Evolutionary conservation across 2,113 vertebrate species (phyloP).

Genomic region (Puntigrus tetrazona): DNA sequence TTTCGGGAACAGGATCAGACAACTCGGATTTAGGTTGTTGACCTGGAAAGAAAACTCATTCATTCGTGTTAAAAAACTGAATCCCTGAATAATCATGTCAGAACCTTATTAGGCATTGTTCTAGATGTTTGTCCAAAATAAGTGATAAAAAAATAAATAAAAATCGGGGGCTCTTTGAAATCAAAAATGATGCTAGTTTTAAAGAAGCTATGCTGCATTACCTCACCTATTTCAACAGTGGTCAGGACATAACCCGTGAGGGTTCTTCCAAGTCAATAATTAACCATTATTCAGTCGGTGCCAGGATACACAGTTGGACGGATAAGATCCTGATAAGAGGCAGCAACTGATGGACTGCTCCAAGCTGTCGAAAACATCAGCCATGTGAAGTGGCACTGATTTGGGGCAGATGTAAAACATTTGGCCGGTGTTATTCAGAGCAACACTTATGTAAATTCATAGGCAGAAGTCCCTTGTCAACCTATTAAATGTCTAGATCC

Average conservation of each 20-base stretch:
- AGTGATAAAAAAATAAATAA: too few species aligned
- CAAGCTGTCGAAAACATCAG: conserved; percentile 1
- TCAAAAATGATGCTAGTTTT: background rate
- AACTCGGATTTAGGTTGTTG: background rate
- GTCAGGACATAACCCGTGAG: conserved; percentile 12
- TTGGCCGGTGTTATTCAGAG: conserved; percentile 8
- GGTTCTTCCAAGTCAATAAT: conserved; percentile 44
- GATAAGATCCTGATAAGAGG: conserved; percentile 27
- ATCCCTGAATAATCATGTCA: background rate
- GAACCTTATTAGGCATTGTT: background rate
- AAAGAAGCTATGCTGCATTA: background rate
- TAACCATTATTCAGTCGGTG: conserved; percentile 42
- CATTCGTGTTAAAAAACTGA: background rate
- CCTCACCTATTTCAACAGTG: conserved; percentile 21
- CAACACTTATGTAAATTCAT: background rate
- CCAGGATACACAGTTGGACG: conserved; percentile 38
- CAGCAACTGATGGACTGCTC: background rate
- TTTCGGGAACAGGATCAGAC: background rate
- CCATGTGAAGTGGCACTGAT: background rate
- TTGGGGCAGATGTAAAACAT: conserved; percentile 12
- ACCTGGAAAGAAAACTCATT: background rate
- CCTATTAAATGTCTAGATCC: background rate
- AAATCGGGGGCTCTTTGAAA: background rate
- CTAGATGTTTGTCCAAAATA: background rate
- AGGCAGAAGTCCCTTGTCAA: background rate